Conservation (phyloP, 2,888 invertebrate genomes). For the Apamea sordens region DNA sequence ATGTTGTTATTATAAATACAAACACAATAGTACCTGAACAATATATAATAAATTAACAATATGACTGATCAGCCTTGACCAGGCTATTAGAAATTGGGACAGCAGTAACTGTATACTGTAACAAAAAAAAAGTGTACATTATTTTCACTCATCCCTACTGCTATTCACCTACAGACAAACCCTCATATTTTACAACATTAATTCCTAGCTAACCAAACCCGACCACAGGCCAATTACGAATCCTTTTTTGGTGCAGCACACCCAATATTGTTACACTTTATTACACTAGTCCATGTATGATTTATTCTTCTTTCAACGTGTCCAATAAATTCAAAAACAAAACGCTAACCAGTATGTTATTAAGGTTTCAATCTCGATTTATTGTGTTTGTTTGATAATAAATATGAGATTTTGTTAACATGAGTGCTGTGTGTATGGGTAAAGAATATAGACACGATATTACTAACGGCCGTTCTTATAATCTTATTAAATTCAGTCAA, state of each 20-base stretch:
- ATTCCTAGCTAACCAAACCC: conserved; percentile 23
- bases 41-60: no score
- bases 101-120: no score
- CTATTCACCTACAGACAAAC: conserved; percentile 11
- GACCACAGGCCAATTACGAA: conserved; percentile 57
- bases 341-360: conserved; percentile 72
- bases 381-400: conserved; percentile 80
- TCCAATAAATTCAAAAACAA: conserved; percentile 68
- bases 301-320: conserved; percentile 62
- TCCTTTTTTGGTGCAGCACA: conserved; percentile 57
- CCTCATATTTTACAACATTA: conserved; percentile 4
- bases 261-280: conserved; percentile 57
- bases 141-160: not conserved
- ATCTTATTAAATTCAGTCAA: not conserved
- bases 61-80: no score
- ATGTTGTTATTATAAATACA: no score
- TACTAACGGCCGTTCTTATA: not conserved
- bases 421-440: conserved; percentile 27
- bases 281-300: conserved; percentile 39
- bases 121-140: not conserved
- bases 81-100: no score
- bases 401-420: conserved; percentile 75
- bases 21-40: no score
- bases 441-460: not conserved
- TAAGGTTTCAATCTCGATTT: conserved; percentile 79